These are phyloP conservation scores for Leistus spinibarbis DNA, from an alignment of 2,888 invertebrate genomes.

Conservation along the genomic window DNA sequence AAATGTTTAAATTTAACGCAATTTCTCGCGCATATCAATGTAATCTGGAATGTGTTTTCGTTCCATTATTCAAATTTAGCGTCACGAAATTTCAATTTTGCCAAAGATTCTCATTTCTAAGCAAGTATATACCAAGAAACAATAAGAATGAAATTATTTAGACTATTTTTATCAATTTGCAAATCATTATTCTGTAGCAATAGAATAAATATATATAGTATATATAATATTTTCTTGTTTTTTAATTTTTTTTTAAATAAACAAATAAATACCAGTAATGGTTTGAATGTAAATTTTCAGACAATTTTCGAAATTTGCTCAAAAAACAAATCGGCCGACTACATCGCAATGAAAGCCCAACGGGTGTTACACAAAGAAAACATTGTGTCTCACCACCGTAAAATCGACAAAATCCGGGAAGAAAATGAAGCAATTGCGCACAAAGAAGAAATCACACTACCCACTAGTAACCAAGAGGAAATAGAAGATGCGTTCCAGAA, in stretches of 20 bases:
- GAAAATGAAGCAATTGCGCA: constrained; percentile 56
- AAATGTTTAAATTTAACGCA: neutral
- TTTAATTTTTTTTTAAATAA: constrained; percentile 15
- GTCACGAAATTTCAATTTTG: too few species aligned
- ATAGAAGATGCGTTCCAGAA: constrained; percentile 64
- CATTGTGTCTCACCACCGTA: constrained; percentile 59
- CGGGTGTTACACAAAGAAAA: constrained; percentile 72
- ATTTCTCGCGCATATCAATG: too few species aligned
- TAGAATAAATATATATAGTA: constrained; percentile 16
- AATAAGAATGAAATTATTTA: too few species aligned
- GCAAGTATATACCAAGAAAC: too few species aligned
- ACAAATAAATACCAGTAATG: too few species aligned
- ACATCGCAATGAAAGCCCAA: constrained; percentile 87
- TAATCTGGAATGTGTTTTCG: too few species aligned
- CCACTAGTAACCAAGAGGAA: constrained; percentile 60
- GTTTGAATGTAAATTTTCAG: constrained; percentile 58
- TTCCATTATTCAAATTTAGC: too few species aligned
- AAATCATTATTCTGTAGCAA: too few species aligned
- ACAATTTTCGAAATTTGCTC: constrained; percentile 93
- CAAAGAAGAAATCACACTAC: constrained; percentile 51
- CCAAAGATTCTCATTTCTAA: too few species aligned
- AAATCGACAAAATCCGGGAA: constrained; percentile 55
- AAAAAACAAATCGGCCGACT: constrained; percentile 77
- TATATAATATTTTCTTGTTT: neutral
- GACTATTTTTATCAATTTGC: too few species aligned